Conservation (phyloP, 2,888 invertebrate genomes). For the Aphelenchoides bicaudatus region DNA sequence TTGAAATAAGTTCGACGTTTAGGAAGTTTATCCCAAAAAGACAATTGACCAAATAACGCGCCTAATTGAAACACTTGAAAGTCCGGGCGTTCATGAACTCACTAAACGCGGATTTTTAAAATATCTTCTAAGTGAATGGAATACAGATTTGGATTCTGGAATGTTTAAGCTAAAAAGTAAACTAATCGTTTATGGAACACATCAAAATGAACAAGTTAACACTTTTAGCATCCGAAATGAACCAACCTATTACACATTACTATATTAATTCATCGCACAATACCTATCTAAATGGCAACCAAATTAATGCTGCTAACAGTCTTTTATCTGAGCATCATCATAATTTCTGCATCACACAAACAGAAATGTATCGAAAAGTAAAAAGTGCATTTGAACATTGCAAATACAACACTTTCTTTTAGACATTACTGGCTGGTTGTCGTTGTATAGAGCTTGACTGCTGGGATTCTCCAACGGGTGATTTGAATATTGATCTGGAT, state of each 20-base stretch:
- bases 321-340: conserved; percentile 20
- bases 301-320: conserved; percentile 34
- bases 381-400: not conserved
- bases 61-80: conserved; percentile 13
- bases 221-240: conserved; percentile 38
- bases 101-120: conserved; percentile 91
- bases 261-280: conserved; percentile 52
- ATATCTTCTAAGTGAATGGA: conserved; percentile 97
- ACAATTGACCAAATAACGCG: conserved; percentile 20
- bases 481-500: conserved; percentile 69
- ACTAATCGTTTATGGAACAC: too few species aligned
- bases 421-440: conserved; percentile 66
- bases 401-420: not conserved
- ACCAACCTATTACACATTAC: conserved; percentile 48
- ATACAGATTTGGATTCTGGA: conserved; percentile 94
- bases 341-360: conserved; percentile 68
- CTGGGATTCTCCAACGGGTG: conserved; percentile 91
- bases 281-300: conserved; percentile 45
- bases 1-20: conserved; percentile 64
- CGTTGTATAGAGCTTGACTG: conserved; percentile 96
- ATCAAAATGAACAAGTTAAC: too few species aligned
- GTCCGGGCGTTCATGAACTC: conserved; percentile 62
- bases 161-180: conserved; percentile 65
- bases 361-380: conserved; percentile 92
- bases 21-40: conserved; percentile 30